A percentile compares a stretch with the other conserved stretches of the same genome.
phyloP scores from a whole-genome alignment of 2,888 invertebrate genomes.

The Agonopterix heracliana region DNA sequence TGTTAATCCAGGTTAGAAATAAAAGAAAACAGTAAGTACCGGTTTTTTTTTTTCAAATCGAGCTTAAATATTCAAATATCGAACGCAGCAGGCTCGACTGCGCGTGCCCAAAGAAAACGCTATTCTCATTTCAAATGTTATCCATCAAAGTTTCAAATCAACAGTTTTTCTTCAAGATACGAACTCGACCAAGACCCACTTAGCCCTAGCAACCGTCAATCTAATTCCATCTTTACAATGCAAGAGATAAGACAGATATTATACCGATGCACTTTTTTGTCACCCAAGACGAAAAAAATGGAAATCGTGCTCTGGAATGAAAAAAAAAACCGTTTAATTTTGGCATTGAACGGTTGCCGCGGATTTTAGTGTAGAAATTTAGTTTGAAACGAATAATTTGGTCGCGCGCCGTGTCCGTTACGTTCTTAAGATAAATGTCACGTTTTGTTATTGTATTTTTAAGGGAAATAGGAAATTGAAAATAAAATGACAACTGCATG shows the following conservation, averaged over 20 bases:
- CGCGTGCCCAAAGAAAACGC: constrained; percentile 52
- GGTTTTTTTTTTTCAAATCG: no score
- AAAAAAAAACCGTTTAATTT: constrained; percentile 64
- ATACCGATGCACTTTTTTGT: constrained; percentile 38
- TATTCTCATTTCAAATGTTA: constrained; percentile 4
- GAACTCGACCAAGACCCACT: constrained; percentile 57
- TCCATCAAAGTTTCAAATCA: constrained; percentile 29
- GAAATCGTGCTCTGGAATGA: constrained; percentile 61
- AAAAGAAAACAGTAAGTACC: no score
- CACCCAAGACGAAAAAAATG: constrained; percentile 65
- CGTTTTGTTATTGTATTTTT: constrained; percentile 27
- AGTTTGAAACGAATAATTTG: constrained; percentile 42
- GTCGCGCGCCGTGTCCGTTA: constrained; percentile 27
- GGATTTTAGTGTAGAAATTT: constrained; percentile 60
- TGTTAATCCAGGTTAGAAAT: no score
- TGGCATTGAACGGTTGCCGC: constrained; percentile 61
- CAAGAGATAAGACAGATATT: constrained; percentile 23
- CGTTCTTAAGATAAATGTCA: constrained; percentile 39
- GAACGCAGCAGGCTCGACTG: constrained; percentile 37
- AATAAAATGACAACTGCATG: no score
- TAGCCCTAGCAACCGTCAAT: constrained; percentile 22
- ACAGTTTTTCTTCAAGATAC: constrained; percentile 49
- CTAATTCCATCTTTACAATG: constrained; percentile 31
- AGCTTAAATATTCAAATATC: constrained; percentile 31
- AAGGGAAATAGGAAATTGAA: no score